Evolutionary conservation across 2,797 vertebrate species (phyloP).

Genomic region (Characodon lateralis): DNA sequence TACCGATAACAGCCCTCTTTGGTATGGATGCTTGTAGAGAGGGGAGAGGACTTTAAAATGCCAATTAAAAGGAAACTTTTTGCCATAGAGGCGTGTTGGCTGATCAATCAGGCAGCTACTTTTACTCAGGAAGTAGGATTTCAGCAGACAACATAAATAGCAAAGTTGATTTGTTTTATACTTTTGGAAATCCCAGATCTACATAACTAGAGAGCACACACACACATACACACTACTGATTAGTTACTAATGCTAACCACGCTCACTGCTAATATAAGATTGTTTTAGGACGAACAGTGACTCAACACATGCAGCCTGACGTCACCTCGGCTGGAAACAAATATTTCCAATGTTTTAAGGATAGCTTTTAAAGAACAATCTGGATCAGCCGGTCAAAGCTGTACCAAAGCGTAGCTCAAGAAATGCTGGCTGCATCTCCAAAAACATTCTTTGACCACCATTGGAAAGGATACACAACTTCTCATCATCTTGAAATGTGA

Average conservation of each 20-base stretch:
- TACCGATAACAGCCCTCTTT: neutral
- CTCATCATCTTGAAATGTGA: slow-evolving; percentile 99
- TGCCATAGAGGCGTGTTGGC: no score
- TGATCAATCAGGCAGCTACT: no score
- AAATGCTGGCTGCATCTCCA: neutral
- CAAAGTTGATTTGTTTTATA: neutral
- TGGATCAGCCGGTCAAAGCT: neutral
- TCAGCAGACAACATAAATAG: neutral
- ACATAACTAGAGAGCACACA: neutral
- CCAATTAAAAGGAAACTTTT: no score
- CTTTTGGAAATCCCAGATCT: neutral
- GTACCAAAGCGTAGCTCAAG: no score
- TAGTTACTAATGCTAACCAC: neutral
- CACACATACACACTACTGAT: neutral
- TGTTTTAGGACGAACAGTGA: neutral
- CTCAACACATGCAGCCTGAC: neutral
- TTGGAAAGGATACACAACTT: slow-evolving; percentile 97
- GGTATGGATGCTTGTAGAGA: neutral
- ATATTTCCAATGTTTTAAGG: neutral
- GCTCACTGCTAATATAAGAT: neutral
- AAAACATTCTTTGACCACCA: neutral
- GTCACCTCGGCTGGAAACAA: neutral
- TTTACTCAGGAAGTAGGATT: neutral
- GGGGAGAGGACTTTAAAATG: neutral
- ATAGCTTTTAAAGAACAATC: neutral